Base-by-base conservation (phyloP, 2,888 invertebrate species). In the Pristionchus fissidentatus region DNA sequence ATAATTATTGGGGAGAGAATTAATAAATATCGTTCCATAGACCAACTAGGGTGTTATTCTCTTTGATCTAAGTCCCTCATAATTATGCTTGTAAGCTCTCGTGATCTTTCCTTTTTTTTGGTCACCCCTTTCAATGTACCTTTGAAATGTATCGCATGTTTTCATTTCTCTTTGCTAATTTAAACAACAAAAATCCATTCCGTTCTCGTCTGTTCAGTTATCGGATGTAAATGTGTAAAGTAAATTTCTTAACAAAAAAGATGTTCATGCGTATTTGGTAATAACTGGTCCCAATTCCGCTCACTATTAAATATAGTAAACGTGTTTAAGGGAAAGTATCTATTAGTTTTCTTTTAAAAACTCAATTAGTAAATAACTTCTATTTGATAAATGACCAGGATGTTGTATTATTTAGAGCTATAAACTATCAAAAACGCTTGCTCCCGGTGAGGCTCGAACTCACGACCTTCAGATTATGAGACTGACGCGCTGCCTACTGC, bases 391-490 rank as follows among this genome's bases (percentile, higher is more conserved):
- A n/a, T n/a, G n/a, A n/a, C n/a, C n/a, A n/a, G n/a, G n/a, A n/a
- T n/a, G n/a, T n/a, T n/a, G n/a, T n/a, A n/a, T n/a, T n/a, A n/a
- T n/a, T n/a, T n/a, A n/a, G n/a, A n/a, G n/a, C n/a, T n/a, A 49
- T 49, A 49, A 10, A 10, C 52, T 49, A 49, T n/a, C n/a, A n/a
- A 84, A 81, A 88, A 86, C 84, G 84, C 80, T 87, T 89, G 89
- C 89, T 89, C 88, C 88, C 87, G 88, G 96, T 96, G 96, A 96
- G 96, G 96, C 95, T 96, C 95, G 96, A 96, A 96, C 96, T 96
- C 96, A 96, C 96, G 96, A 96, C 96, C 96, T 96, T 96, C 95
- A 95, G 95, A 95, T 95, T 95, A 95, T 95, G 95, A 95, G 95
- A 95, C 95, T 95, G 95, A 95, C 95, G 95, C 95, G 95, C 95